Percentiles rank a stretch among this genome's conserved stretches.
Conservation (phyloP, 2,113 vertebrate species). For the Rhodinocichla rosea region DNA sequence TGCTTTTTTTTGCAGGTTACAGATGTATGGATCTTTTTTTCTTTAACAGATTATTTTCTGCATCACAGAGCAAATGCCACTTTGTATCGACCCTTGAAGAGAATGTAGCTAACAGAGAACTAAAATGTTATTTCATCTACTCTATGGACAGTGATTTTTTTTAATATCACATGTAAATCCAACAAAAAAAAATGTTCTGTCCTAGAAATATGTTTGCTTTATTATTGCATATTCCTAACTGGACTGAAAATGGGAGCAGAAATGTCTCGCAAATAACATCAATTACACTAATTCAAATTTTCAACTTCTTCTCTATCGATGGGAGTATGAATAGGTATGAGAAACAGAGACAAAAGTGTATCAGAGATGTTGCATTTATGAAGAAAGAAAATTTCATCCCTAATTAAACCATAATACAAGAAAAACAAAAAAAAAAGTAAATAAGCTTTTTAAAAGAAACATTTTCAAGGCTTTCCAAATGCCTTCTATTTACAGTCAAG, state of each 20-base stretch:
- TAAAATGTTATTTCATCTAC: constrained; percentile 45
- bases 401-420: neutral
- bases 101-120: neutral
- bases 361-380: neutral
- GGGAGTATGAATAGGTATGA: neutral
- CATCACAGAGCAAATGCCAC: constrained; percentile 37
- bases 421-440: neutral
- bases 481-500: neutral
- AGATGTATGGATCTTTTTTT: neutral
- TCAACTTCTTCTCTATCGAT: neutral
- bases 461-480: neutral
- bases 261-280: neutral
- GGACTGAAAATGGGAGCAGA: neutral
- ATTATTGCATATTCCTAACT: neutral
- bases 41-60: constrained; percentile 65
- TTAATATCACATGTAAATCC: constrained; percentile 41
- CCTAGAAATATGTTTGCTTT: neutral
- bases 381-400: neutral
- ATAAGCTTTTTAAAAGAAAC: neutral
- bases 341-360: neutral
- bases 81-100: constrained; percentile 17
- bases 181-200: neutral
- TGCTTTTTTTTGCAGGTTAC: neutral
- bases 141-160: constrained; percentile 7
- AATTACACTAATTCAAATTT: neutral